phyloP scores from a whole-genome alignment of 2,888 invertebrate genomes.

The Drosophila percnosoma region DNA sequence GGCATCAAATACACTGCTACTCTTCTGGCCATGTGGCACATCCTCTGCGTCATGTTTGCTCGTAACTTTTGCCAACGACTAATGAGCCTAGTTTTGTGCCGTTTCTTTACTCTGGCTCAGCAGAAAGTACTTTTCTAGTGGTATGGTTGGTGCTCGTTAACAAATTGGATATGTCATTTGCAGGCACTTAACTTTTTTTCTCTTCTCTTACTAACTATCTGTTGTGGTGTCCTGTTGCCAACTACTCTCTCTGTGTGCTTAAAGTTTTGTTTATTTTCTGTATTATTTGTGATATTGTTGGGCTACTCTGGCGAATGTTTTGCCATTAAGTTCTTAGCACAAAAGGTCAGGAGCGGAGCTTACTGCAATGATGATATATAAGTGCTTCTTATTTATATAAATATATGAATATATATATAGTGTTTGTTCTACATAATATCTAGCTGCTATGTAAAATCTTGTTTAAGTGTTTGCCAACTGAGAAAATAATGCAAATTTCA shows the following conservation, averaged over 20 bases:
- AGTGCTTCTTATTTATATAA: background rate
- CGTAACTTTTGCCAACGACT: conserved; percentile 22
- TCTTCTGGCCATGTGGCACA: conserved; percentile 10
- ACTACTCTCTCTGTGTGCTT: conserved; percentile 2
- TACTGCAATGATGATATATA: background rate
- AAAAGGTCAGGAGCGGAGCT: background rate
- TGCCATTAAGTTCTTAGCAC: background rate
- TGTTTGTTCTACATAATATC: background rate
- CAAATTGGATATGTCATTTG: conserved; percentile 70
- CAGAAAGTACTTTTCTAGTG: background rate
- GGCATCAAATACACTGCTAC: conserved; percentile 10
- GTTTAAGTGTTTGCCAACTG: conserved; percentile 3
- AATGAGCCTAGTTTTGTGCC: conserved; percentile 58
- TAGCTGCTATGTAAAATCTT: background rate
- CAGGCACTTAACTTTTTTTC: conserved; percentile 43
- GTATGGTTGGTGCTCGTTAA: conserved; percentile 14
- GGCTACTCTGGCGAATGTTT: conserved; percentile 1
- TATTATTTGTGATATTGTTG: background rate
- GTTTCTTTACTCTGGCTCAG: background rate
- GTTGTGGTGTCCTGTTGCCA: background rate
- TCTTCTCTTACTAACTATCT: background rate
- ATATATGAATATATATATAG: background rate
- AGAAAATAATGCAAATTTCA: conserved; percentile 42
- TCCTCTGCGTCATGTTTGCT: conserved; percentile 8
- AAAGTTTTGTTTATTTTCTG: background rate